Evolutionary conservation across 2,888 invertebrate genomes (phyloP).

Genomic region (Ypsolopha scabrella): DNA sequence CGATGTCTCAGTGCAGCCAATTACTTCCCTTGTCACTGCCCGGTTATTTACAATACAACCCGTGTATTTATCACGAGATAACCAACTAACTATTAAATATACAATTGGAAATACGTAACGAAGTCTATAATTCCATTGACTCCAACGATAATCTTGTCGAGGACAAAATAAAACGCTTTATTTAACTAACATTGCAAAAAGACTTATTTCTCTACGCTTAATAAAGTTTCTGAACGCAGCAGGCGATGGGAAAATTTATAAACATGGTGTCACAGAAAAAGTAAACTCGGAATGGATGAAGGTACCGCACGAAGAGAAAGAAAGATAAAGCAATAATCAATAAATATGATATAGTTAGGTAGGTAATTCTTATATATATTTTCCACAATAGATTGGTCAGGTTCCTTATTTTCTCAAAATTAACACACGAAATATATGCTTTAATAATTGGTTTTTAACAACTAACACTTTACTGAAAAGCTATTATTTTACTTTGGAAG

Average conservation of each 20-base stretch:
- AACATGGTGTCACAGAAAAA: not conserved
- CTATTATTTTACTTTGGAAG: too few species aligned
- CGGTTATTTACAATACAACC: constrained; percentile 44
- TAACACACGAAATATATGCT: too few species aligned
- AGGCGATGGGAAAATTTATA: not conserved
- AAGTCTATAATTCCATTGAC: constrained; percentile 23
- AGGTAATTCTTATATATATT: too few species aligned
- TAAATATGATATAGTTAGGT: too few species aligned
- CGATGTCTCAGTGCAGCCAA: constrained; percentile 44
- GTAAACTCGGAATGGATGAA: too few species aligned
- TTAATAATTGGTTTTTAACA: too few species aligned
- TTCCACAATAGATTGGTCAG: too few species aligned
- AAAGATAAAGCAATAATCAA: too few species aligned
- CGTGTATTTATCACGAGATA: constrained; percentile 49
- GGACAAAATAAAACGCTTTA: not conserved
- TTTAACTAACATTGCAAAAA: not conserved
- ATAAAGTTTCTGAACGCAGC: not conserved
- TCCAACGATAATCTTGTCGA: not conserved
- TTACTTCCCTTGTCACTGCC: constrained; percentile 49
- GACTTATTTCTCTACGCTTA: constrained; percentile 5
- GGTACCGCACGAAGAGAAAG: too few species aligned
- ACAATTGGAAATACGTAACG: constrained; percentile 24
- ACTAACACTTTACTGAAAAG: too few species aligned
- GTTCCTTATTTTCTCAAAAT: too few species aligned
- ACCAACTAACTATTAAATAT: constrained; percentile 30